Evolutionary conservation across 2,888 invertebrate species (phyloP).

Genomic region (Megalurothrips usitatus): DNA sequence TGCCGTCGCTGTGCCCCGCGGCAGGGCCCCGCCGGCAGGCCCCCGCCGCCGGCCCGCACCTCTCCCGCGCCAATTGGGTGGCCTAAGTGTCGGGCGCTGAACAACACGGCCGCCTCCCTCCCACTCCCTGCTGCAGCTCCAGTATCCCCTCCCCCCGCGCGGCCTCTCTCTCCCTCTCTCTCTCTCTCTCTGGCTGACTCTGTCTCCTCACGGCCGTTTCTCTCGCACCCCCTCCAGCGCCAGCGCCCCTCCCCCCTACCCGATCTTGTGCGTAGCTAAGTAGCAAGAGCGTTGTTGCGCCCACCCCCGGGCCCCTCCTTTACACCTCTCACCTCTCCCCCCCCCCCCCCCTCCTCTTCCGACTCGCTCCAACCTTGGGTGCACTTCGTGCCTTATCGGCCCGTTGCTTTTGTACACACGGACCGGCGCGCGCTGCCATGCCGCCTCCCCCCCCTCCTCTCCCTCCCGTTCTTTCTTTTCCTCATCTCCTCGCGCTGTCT

Average conservation of each 20-base stretch:
- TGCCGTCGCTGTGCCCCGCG: no score
- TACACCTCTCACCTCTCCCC: neutral
- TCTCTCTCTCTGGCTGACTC: neutral
- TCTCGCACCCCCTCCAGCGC: neutral
- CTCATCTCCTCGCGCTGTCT: no score
- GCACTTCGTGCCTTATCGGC: conserved; percentile 6
- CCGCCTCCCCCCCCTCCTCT: no score
- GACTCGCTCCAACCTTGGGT: neutral
- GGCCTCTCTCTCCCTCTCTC: neutral
- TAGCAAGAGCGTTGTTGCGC: neutral
- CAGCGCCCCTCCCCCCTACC: neutral
- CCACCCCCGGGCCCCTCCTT: no score
- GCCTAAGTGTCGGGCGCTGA: conserved; percentile 2
- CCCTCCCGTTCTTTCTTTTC: no score
- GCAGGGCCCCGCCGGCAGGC: neutral
- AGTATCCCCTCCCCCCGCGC: neutral
- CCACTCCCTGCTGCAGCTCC: neutral
- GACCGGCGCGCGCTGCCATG: neutral
- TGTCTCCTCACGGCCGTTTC: neutral
- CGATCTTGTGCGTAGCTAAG: neutral
- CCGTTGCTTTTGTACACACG: neutral
- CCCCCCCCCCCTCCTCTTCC: neutral
- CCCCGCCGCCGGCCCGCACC: neutral
- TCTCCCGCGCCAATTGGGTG: neutral
- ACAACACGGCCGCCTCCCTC: neutral